Conservation (phyloP, 1,140 invertebrate genomes). For the Cherax quadricarinatus region DNA sequence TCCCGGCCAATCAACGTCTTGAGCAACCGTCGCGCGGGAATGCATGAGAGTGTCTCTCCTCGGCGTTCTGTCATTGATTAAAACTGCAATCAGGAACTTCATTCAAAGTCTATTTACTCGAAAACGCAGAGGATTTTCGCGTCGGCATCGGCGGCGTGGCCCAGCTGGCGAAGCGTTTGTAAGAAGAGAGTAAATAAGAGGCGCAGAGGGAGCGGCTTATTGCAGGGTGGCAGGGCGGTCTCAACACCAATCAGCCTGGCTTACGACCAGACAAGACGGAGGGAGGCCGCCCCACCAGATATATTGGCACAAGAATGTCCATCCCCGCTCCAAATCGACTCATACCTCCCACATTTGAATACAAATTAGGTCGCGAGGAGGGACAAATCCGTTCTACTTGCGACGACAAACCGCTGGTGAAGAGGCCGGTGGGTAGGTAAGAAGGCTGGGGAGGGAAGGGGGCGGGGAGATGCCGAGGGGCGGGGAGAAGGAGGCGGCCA, state of each 20-base stretch:
- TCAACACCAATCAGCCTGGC: constrained; percentile 9
- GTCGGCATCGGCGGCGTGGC: not conserved
- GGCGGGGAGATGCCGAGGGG: not conserved
- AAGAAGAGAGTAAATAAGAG: constrained; percentile 1
- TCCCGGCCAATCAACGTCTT: constrained; percentile 26
- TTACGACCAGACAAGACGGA: constrained; percentile 21
- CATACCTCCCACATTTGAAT: constrained; percentile 40
- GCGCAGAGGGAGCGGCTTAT: not conserved
- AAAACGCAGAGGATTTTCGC: constrained; percentile 27
- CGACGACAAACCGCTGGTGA: constrained; percentile 15
- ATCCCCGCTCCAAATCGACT: constrained; percentile 38
- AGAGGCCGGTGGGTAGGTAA: not conserved
- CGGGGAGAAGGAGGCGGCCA: not conserved
- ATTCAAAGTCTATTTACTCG: constrained; percentile 27
- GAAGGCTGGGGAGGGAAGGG: not conserved
- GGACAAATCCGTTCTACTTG: constrained; percentile 19
- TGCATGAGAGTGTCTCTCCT: constrained; percentile 17
- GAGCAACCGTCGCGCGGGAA: constrained; percentile 26
- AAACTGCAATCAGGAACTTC: constrained; percentile 42
- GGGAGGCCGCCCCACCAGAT: constrained; percentile 15
- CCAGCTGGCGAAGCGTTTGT: not conserved
- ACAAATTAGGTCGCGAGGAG: constrained; percentile 33
- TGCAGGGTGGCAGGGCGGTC: not conserved
- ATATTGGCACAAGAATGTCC: constrained; percentile 42
- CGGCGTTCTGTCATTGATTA: constrained; percentile 15